Evolutionary conservation across 2,113 vertebrate genomes (phyloP).

Genomic region (Myrmecobius fasciatus): DNA sequence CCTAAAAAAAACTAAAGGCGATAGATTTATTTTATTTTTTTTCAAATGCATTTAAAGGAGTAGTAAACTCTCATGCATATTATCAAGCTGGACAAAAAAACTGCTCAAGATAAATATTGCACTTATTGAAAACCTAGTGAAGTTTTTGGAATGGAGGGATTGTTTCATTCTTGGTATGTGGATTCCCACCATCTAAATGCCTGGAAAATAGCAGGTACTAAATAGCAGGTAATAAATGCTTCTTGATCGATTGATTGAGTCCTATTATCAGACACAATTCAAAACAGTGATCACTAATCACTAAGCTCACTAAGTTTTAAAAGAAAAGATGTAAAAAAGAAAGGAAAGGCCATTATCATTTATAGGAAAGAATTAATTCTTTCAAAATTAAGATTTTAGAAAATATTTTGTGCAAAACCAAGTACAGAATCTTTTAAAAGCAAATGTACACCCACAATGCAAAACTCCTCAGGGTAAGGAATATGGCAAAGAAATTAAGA

Average conservation of each 20-base stretch:
- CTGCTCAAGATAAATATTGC: background rate
- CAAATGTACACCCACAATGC: too few relatives aligned
- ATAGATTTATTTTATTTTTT: background rate
- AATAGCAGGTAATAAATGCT: background rate
- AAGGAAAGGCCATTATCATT: too few relatives aligned
- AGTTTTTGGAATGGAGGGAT: background rate
- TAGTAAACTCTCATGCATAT: background rate
- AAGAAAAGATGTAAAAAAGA: too few relatives aligned
- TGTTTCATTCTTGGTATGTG: background rate
- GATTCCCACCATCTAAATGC: background rate
- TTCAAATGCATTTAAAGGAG: background rate
- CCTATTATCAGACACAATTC: background rate
- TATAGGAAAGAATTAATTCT: too few relatives aligned
- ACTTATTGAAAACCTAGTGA: background rate
- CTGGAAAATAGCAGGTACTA: too few relatives aligned
- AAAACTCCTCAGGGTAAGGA: too few relatives aligned
- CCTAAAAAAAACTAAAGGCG: slow-evolving; percentile 8
- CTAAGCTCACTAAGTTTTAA: too few relatives aligned
- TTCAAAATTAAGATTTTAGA: too few relatives aligned
- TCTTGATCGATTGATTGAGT: background rate
- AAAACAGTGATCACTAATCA: too few relatives aligned
- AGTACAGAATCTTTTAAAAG: too few relatives aligned
- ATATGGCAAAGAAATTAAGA: background rate
- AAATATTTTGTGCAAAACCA: too few relatives aligned
- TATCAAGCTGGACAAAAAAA: background rate